A percentile compares a stretch with the other conserved stretches of the same genome.
These are phyloP conservation scores for Bombyx mandarina DNA, from an alignment of 1,140 invertebrate species.

Conservation along the genomic window DNA sequence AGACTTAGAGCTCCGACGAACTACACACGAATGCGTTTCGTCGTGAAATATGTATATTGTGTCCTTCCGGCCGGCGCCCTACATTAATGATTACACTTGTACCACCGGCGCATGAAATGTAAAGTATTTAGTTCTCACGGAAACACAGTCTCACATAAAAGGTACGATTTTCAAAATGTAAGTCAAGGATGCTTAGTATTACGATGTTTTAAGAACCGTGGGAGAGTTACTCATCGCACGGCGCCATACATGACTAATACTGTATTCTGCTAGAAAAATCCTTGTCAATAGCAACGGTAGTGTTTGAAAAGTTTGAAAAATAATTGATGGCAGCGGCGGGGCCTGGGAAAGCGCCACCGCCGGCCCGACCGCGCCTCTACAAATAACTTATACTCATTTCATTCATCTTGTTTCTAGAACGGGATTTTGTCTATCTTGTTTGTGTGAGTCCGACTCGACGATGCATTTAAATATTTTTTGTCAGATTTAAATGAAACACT, in stretches of 20 bases:
- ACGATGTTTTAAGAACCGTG: conserved; percentile 43
- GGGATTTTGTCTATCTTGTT: conserved; percentile 26
- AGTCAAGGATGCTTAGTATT: conserved; percentile 59
- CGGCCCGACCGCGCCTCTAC: conserved; percentile 14
- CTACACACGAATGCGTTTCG: no score
- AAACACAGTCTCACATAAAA: conserved; percentile 52
- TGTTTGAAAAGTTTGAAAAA: conserved; percentile 20
- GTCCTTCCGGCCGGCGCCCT: no score
- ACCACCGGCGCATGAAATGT: conserved; percentile 31
- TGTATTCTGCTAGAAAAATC: conserved; percentile 20
- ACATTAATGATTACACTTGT: no score
- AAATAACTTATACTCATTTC: conserved; percentile 26
- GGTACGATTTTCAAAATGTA: conserved; percentile 63
- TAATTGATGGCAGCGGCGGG: conserved; percentile 15
- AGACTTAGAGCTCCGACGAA: no score
- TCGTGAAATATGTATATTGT: no score
- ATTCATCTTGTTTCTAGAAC: conserved; percentile 33
- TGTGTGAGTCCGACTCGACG: conserved; percentile 18
- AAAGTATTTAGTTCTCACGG: conserved; percentile 55
- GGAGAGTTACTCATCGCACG: conserved; percentile 34
- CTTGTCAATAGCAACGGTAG: conserved; percentile 19
- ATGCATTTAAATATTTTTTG: conserved; percentile 35
- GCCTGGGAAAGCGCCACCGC: conserved; percentile 21
- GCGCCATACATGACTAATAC: conserved; percentile 26
- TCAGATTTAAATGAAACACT: conserved; percentile 6